Evolutionary conservation across 2,797 vertebrate genomes (phyloP), one percentile per base, ranked within the genome.

Genomic region (Manis pentadactyla): DNA sequence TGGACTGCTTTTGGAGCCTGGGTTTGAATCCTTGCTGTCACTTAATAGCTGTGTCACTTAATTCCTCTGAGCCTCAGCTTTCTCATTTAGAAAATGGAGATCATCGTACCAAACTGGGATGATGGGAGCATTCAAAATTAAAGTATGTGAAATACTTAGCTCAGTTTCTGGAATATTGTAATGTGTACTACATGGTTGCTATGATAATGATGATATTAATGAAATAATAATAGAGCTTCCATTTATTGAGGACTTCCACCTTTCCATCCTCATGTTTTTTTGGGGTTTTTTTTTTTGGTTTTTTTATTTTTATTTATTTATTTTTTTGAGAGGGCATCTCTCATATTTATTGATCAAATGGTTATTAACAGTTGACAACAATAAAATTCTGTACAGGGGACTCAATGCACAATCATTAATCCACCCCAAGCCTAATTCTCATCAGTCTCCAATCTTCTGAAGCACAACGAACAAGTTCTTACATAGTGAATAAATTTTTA

Each of bases 31-130:
- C 15, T 68, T 37, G 73, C 85, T 92, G 69, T 84, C 74, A 68
- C 84, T 87, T 93, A 90, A 82, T 93, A 63, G 53, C 27, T 64
- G 3, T 74, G 23, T 42, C 53, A 15, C 25, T 91, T 59, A 82
- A 82, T 73, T 88, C 63, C 61, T 84, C 55, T 53, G 83, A 95
- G 90, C 64, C 86, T 66, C 42, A 69, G n/a, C 64, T 96, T 96
- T 71, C 75, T 95, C 78, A 46, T 78, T 93, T 96, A 82, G 93
- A 63, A 93, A 87, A 46, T 84, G 31, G 5, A 19, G 15, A 37
- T 94, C 13, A 55, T 83, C 88, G 68, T 17, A n/a, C 13, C 75
- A 73, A 64, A 79, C 59, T 75, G 37, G 14, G 37, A 39, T 4
- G 37, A 39, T 12, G 51, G 55, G 21, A 77, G 23, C 34, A 42